Evolutionary conservation across 2,797 vertebrate species (phyloP).

Genomic region (Leucoraja ocellata): DNA sequence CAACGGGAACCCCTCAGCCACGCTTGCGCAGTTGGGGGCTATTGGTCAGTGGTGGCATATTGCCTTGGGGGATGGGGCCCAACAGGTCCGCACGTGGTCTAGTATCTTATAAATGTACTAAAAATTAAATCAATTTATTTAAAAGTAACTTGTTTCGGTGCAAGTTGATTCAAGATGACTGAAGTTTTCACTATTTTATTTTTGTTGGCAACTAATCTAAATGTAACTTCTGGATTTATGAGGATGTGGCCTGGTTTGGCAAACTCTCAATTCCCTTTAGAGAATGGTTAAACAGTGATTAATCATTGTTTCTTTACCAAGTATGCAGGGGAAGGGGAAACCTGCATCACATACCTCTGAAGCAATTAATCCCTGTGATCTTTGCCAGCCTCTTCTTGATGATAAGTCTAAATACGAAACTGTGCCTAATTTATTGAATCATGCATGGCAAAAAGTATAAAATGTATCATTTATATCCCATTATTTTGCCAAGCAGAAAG

Average conservation of each 20-base stretch:
- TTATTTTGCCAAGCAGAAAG: constrained; percentile 98
- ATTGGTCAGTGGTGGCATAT: too few relatives aligned
- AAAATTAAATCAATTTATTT: constrained; percentile 65
- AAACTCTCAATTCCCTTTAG: constrained; percentile 85
- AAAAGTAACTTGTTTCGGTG: constrained; percentile 64
- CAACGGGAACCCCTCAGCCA: too few relatives aligned
- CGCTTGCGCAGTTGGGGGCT: too few relatives aligned
- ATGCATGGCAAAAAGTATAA: constrained; percentile 97
- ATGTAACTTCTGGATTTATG: constrained; percentile 83
- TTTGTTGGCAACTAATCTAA: constrained; percentile 69
- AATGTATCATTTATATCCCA: constrained; percentile 99
- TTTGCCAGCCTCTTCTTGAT: constrained; percentile 99
- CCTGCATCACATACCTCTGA: constrained; percentile 98
- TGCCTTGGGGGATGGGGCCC: too few relatives aligned
- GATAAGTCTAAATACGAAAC: constrained; percentile 99
- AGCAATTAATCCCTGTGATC: constrained; percentile 99
- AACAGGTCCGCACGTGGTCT: too few relatives aligned
- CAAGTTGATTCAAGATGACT: constrained; percentile 92
- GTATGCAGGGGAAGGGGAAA: constrained; percentile 91
- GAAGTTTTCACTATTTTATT: constrained; percentile 78
- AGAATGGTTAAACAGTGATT: constrained; percentile 99
- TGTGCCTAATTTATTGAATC: constrained; percentile 99
- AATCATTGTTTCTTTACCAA: constrained; percentile 99
- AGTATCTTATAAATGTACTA: constrained; percentile 44
- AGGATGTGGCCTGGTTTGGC: constrained; percentile 97